A percentile compares a stretch with the other conserved stretches of the same genome.
phyloP scores from a whole-genome alignment of 2,888 invertebrate genomes.

The Synanthedon vespiformis region DNA sequence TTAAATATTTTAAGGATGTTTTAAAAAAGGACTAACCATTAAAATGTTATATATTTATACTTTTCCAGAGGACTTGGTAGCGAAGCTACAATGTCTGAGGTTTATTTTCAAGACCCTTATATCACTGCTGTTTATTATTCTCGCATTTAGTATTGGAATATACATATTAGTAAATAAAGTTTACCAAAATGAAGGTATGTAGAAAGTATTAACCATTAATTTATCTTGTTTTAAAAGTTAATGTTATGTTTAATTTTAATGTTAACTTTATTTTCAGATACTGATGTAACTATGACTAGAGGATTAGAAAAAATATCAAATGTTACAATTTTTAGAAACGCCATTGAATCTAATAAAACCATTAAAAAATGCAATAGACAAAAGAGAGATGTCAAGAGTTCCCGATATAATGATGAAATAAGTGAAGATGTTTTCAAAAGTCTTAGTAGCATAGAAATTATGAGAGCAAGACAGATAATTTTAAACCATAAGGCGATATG shows the following conservation, averaged over 20 bases:
- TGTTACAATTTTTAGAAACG: conserved; percentile 23
- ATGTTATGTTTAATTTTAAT: neutral
- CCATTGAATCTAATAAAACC: conserved; percentile 32
- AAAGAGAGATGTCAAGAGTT: conserved; percentile 18
- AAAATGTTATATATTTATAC: neutral
- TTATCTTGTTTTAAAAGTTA: neutral
- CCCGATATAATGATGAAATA: conserved; percentile 8
- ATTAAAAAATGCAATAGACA: conserved; percentile 16
- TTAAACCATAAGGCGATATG: conserved; percentile 39
- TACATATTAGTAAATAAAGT: conserved; percentile 30
- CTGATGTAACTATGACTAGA: conserved; percentile 40
- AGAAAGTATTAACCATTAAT: neutral
- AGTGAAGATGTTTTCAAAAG: conserved; percentile 8
- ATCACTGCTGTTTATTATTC: conserved; percentile 19
- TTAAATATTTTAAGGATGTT: neutral
- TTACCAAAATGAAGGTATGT: conserved; percentile 32
- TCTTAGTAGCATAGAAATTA: conserved; percentile 27
- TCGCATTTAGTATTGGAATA: conserved; percentile 25
- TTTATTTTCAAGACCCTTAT: conserved; percentile 30
- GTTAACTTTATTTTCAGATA: conserved; percentile 20
- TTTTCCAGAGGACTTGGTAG: neutral
- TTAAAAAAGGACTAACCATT: neutral
- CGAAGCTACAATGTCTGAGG: conserved; percentile 26
- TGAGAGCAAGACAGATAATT: conserved; percentile 39
- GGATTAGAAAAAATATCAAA: conserved; percentile 29